Evolutionary conservation across 2,113 vertebrate species (phyloP), one percentile per base, ranked within the genome.

Genomic region (Nerophis lumbriciformis): DNA sequence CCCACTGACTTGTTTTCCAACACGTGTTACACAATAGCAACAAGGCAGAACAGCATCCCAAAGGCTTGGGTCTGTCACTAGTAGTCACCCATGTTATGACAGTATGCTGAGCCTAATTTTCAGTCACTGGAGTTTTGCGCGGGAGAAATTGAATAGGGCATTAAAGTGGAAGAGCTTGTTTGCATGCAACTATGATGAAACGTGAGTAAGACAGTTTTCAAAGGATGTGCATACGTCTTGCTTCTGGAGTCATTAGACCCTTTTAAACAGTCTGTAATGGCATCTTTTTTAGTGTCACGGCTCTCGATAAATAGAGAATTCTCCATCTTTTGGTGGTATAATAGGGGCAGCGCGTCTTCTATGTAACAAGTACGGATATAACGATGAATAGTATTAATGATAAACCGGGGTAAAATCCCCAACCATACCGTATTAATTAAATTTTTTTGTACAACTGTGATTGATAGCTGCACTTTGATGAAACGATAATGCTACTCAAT

Each of bases 51-150:
- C 13, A 15, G 42, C 54, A 42, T 56, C 37, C 28, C 54, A 19
- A 56, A 56, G 9, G 57, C 13, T 59, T 59, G 21, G 21, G 19
- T 48, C n/a, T 51, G 49, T 51, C 49, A 28, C 28, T 28, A 51
- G 44, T 48, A 42, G 54, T 56, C 54, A 56, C 54, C 38, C 15
- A 56, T 10, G 42, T 42, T 56, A 42, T 56, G 42, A 42, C 13
- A 7, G 14, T 5, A 7, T 42, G 36, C 13, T 0, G 1, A 11
- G 8, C 8, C 15, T 56, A 39, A 39, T 56, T 56, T 56, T 36
- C 37, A 9, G 9, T 11, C 54, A 6, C n/a, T 16, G 53, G 36
- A 15, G 52, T 52, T 12, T 28, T 52, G 51, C 51, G 16, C 51
- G 6, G 5, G 51, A 53, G 5, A 53, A 35, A 9, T 53, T 21